Evolutionary conservation across 2,888 invertebrate species (phyloP), one percentile per base, ranked within the genome.

Genomic region (Amphimallon solstitiale): DNA sequence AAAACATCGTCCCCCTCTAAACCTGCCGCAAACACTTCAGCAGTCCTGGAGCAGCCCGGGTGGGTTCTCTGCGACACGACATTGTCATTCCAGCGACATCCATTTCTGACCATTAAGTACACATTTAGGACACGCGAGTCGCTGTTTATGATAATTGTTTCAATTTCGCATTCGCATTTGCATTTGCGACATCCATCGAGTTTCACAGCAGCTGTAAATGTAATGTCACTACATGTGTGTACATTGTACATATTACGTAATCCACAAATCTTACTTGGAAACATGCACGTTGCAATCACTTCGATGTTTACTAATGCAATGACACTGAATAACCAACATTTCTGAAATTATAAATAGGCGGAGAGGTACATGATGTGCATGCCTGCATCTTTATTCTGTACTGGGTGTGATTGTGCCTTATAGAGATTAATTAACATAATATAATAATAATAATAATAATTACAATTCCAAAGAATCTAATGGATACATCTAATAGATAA

Each of bases 81-180:
- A 64, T 35, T 19, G 64, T 54, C 52, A 64, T 64, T 56, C 21
- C 64, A 29, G 19, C 46, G 54, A 64, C 64, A 45, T 43, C 64
- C 64, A 64, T 46, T 64, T 64, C 54, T 54, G 64, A 54, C 54
- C 54, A 23, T 54, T 40, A 40, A 54, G 38, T 40, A 40, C 54
- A 40, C 54, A 54, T 17, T 54, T 38, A 38, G 40, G 38, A 38
- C 12, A 14, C 21, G 14, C 19, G 38, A 19, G 40, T n/a, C 40
- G 38, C 54, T 54, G 54, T 54, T 54, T 54, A 54, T 54, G 54
- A 54, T 54, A 54, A 54, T 54, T 54, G 54, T 54, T 54, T 23
- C 54, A 40, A 40, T 54, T 21, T 21, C 6, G 12, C 23, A 54
- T 54, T 54, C 21, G 54, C 54, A 54, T 38, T 38, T 15, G 17